Evolutionary conservation across 2,888 invertebrate species (phyloP), one percentile per base, ranked within the genome.

Genomic region (Drosophila fungiperda): DNA sequence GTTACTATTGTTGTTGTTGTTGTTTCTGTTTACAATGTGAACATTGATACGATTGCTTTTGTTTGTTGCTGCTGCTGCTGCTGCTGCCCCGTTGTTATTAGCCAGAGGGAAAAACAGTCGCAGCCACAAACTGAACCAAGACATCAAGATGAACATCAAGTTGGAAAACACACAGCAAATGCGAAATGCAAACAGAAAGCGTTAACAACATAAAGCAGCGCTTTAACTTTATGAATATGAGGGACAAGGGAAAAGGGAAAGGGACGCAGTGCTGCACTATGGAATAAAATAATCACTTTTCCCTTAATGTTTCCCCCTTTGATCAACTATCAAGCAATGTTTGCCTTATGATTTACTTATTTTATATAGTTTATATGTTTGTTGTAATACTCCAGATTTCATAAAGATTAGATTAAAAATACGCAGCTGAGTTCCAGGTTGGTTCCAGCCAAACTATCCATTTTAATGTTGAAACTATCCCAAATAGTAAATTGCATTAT

Each of bases 141-240:
- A 62, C 64, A 67, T 67, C 66, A 59, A 48, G 20, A 63, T 60
- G 59, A 67, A 69, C 66, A 62, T 38, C 23, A 60, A 64, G 64
- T 40, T 48, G 48, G 50, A 32, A 12, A 15, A 17, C 29, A 65
- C 64, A 57, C 69, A 63, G 58, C 55, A 83, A 84, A 85, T 84
- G 80, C 80, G 73, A 84, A 84, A 82, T 84, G 80, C 87, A 87
- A 87, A 87, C 82, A 83, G 17, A 60, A 26, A 42, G 50, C 58
- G 62, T 57, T 54, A 60, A 59, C 61, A 78, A 62, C 36, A 45
- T 36, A 57, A 20, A 38, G 33, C 35, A 29, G 17, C 26, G 42
- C 42, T 35, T 17, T 23, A 50, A 35, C 17, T 29, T 6, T n/a
- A n/a, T 40, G 11, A 5, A n/a, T 9, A 40, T n/a, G 11, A n/a